Evolutionary conservation across 2,888 invertebrate genomes (phyloP).

Genomic region (Corythucha ciliata): DNA sequence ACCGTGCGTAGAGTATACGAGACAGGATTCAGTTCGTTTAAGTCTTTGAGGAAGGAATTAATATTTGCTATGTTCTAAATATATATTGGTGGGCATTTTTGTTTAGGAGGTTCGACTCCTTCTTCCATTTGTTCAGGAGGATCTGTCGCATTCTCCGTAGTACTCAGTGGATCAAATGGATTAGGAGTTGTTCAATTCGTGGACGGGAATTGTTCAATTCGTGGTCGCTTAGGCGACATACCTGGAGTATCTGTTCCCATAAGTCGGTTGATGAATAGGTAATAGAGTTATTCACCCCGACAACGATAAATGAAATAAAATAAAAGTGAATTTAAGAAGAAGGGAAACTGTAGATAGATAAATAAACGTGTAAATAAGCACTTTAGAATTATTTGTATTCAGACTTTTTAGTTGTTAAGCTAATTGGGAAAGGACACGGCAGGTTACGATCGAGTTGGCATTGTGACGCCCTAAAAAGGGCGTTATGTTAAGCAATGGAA

Average conservation of each 20-base stretch:
- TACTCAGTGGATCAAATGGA: constrained; percentile 1
- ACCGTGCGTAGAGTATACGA: constrained; percentile 24
- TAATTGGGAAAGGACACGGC: no score
- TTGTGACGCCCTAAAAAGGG: no score
- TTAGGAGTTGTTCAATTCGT: constrained; percentile 1
- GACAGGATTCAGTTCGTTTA: constrained; percentile 32
- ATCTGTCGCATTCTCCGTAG: neutral
- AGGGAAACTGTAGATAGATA: no score
- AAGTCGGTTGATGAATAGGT: no score
- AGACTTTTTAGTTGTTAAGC: no score
- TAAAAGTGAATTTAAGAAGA: no score
- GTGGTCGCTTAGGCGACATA: constrained; percentile 7
- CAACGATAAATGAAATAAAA: no score
- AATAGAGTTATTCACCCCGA: no score
- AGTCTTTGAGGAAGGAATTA: constrained; percentile 1
- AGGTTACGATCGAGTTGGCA: no score
- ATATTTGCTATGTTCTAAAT: constrained; percentile 12
- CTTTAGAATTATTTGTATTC: no score
- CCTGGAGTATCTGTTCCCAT: constrained; percentile 6
- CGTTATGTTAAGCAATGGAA: no score
- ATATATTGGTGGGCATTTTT: constrained; percentile 14
- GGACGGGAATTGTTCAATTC: neutral
- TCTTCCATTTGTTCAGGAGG: constrained; percentile 1
- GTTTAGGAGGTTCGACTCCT: neutral
- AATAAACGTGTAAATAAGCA: no score